Evolutionary conservation across 2,797 vertebrate genomes (phyloP), one percentile per base, ranked within the genome.

Genomic region (Phataginus tetradactyla): DNA sequence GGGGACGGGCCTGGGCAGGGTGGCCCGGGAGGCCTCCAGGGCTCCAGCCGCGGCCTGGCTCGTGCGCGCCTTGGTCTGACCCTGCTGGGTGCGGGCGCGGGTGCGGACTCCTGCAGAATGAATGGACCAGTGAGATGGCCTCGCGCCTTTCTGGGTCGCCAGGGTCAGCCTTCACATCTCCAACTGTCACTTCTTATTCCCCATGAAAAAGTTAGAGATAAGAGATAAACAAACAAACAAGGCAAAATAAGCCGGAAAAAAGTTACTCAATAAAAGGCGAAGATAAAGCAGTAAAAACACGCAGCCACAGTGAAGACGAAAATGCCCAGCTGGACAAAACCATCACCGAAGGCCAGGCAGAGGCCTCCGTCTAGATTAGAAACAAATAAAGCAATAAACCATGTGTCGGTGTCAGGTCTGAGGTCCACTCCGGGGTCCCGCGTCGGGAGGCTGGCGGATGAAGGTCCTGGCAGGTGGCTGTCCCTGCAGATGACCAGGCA

Each of bases 341-440:
- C 3, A 0, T 45, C 71, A 3, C 53, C 0, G 18, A 95, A 96
- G 95, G 94, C 91, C 96, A 97, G 90, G 71, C 64, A 12, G 86
- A 93, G 97, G 68, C 93, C 37, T 21, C 34, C 0, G 27, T 51
- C 59, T 6, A 69, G 63, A 85, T 77, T 11, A 86, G 93, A 95
- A 72, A 63, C 83, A 94, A 91, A 96, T 49, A 63, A 91, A 59
- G 93, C 95, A 29, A 93, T 97, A 97, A 97, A 98, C 42, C 96
- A 96, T 69, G 96, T 93, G 93, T 55, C 1, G 0, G 57, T 3
- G n/a, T 8, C 3, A 1, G 39, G 34, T 18, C 81, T 1, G 23
- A 78, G 72, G 86, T 64, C 91, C 21, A 0, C 0, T 7, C 3
- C 2, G 0, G 8, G 23, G 61, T 7, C 0, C 8, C 4, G 79